Evolutionary conservation across 2,113 vertebrate species (phyloP), one percentile per base, ranked within the genome.

Genomic region (Crotalus horridus): DNA sequence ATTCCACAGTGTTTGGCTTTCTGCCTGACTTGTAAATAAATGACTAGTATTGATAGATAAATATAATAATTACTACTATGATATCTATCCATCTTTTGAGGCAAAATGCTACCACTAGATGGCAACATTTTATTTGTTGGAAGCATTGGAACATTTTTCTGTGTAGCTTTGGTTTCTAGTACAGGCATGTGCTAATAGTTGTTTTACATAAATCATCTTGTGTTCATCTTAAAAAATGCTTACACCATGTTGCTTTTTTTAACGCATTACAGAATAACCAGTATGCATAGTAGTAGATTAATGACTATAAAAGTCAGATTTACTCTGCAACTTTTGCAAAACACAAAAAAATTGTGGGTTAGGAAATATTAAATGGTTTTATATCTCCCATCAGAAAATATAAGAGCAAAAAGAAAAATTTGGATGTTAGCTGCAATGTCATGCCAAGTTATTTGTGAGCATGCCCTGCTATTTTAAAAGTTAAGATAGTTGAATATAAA

Each of bases 101-200:
- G 51, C 87, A 1, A 12, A 6, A 13, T 5, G 0, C 2, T 0
- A 91, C 96, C 96, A 89, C 58, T 95, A 97, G 97, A 10, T 95
- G 97, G 95, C 96, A 56, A n/a, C 92, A 87, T 92, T 74, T 81
- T 89, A 43, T 26, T 54, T 29, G 43, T 88, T 48, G 43, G 2
- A n/a, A 2, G 3, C 11, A 51, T 29, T 51, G 1, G 20, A 87
- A 12, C 15, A 81, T 90, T 81, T 81, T 54, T 81, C 26, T 23
- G 51, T 24, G 46, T 11, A 51, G 61, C 21, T 90, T 90, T 54
- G 51, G 51, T 51, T 15, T 53, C 33, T 92, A 43, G 39, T 0
- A 11, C 48, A 51, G 48, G 5, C 21, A 17, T n/a, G 39, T 61
- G 43, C 29, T 43, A 69, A 51, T 17, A n/a, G 17, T 20, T 81